Evolutionary conservation across 2,113 vertebrate genomes (phyloP), one percentile per base, ranked within the genome.

Genomic region (Pedionomus torquatus): DNA sequence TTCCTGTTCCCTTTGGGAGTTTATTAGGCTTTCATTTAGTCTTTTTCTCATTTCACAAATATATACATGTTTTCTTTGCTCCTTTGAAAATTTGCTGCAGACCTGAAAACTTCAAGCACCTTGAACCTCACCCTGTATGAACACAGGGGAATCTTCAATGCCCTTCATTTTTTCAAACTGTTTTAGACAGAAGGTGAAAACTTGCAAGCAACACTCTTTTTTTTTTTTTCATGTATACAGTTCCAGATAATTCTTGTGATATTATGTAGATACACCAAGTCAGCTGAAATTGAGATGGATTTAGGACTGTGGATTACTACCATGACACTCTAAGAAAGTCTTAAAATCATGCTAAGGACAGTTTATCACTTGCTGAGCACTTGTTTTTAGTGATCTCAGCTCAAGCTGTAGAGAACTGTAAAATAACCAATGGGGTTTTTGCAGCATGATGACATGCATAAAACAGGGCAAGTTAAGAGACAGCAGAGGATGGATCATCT

Each of bases 21-120:
- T 96, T 86, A 69, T 92, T 83, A 95, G 87, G 74, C 69, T 94
- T 96, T 92, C 82, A 79, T 93, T 93, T 90, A 89, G 48, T 44
- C 58, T 69, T 90, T 75, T 90, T 81, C 65, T 92, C 55, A 66
- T 92, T 94, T 83, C 82, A 68, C 31, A 91, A 68, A 75, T 55
- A 85, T 17, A 55, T 12, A 49, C 21, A 54, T 5, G 35, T 91
- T 92, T 77, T 9, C 58, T 86, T 66, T 81, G 5, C 23, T 93
- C 12, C 17, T 74, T 65, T 85, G 69, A 86, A 97, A 90, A 93
- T 89, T 61, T 82, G 15, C 72, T 83, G 88, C 80, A 65, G 54
- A 86, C 24, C 77, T 77, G 10, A 80, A 87, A 76, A 93, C 43
- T 49, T 74, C 49, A 54, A 87, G 58, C 26, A 87, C 21, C 17